Conservation (phyloP, 92 coral and sea anemone species). For the Anthopleura xanthogrammica region DNA sequence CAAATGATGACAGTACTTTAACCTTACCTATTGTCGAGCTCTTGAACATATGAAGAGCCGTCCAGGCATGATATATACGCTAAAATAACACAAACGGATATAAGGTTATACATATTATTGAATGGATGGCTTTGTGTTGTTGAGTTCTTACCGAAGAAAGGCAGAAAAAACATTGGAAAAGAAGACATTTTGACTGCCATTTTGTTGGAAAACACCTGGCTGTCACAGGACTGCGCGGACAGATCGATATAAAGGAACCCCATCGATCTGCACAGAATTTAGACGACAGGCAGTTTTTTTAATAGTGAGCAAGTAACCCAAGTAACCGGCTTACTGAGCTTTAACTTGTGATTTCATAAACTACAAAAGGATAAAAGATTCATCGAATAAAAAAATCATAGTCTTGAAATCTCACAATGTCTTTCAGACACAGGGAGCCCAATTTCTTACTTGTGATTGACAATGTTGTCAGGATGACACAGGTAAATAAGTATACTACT, state of each 20-base stretch:
- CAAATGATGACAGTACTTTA: not conserved
- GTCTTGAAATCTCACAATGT: no score
- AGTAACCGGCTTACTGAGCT: no score
- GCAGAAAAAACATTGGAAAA: not conserved
- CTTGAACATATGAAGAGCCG: constrained; percentile 40
- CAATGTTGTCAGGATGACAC: no score
- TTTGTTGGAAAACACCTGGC: constrained; percentile 29
- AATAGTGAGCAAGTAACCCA: no score
- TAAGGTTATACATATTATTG: not conserved
- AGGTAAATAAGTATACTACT: no score
- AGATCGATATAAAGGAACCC: constrained; percentile 9
- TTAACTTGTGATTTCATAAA: no score
- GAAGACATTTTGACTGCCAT: constrained; percentile 24
- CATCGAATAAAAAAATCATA: no score
- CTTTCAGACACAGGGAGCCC: no score
- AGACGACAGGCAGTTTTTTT: not conserved
- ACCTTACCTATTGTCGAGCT: constrained; percentile 46
- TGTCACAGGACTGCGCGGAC: constrained; percentile 4
- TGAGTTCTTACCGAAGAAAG: constrained; percentile 14
- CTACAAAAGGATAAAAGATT: no score
- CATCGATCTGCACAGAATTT: not conserved
- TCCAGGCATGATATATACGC: constrained; percentile 19
- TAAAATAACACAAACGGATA: not conserved
- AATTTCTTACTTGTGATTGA: no score
- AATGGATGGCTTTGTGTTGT: not conserved